These are phyloP conservation scores for Caenorhabditis panamensis DNA, from an alignment of 2,888 invertebrate species.

Conservation along the genomic window DNA sequence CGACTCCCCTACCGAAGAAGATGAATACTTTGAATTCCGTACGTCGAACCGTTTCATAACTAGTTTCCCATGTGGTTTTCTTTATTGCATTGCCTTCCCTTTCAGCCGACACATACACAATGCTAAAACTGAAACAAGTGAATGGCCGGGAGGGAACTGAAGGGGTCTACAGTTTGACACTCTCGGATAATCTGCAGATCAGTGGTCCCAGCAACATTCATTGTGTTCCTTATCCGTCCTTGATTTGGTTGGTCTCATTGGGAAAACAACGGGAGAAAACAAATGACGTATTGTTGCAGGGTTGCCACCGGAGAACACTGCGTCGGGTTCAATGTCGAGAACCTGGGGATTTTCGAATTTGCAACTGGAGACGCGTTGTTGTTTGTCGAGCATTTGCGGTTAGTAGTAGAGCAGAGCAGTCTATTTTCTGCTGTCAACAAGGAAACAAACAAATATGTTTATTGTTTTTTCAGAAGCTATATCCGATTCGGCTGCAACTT, in stretches of 20 bases:
- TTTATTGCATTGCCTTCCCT: not conserved
- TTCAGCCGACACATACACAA: constrained; percentile 59
- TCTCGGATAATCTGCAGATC: constrained; percentile 56
- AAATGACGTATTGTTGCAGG: constrained; percentile 45
- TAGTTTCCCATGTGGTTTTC: not conserved
- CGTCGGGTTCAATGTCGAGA: constrained; percentile 62
- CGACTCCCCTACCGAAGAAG: constrained; percentile 61
- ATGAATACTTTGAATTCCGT: constrained; percentile 65
- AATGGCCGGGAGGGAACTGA: constrained; percentile 59
- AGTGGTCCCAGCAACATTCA: constrained; percentile 43
- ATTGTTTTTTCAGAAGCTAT: constrained; percentile 52
- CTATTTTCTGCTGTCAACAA: not conserved
- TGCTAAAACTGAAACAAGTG: constrained; percentile 53
- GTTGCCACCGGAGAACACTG: constrained; percentile 68
- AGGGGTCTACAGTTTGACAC: constrained; percentile 54
- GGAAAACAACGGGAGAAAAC: not conserved
- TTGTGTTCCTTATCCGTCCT: constrained; percentile 53
- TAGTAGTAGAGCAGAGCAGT: constrained; percentile 1
- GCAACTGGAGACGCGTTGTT: constrained; percentile 52
- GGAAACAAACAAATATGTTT: constrained; percentile 1
- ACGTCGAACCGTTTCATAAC: constrained; percentile 26
- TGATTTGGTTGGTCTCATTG: constrained; percentile 50
- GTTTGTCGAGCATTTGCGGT: constrained; percentile 59
- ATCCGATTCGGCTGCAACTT: constrained; percentile 60
- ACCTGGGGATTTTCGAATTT: constrained; percentile 61